Evolutionary conservation across 2,113 vertebrate genomes (phyloP), one percentile per base, ranked within the genome.

Genomic region (Herpailurus yagouaroundi): DNA sequence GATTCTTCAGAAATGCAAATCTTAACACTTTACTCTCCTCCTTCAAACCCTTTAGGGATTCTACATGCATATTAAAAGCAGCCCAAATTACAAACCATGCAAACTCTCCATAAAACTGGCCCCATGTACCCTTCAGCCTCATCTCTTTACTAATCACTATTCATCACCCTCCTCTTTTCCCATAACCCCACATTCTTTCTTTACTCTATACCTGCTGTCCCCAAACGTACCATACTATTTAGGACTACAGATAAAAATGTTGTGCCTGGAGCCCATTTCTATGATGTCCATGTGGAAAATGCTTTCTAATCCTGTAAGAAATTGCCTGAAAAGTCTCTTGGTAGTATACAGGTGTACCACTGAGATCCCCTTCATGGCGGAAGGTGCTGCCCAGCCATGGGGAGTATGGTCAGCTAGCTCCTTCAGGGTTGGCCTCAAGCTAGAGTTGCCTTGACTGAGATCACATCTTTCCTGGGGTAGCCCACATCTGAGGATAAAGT

Each of bases 1-100:
- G 36, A 87, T 41, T 38, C 77, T 95, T 92, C 50, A 83, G 50
- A 95, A 92, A 89, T 45, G 9, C 38, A 95, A 77, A 92, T 71
- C 18, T 69, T 7, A 50, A 31, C 60, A 60, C 38, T 69, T 55
- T 18, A 29, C 21, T 77, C 16, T 25, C 3, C 33, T 91, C 83
- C 57, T 91, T 41, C 73, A 79, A 77, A 60, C 55, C 3, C 38
- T 73, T 63, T 48, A 50, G 64, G 68, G 50, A 89, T 69, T 89
- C 36, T 71, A 80, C 31, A 57, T 55, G 64, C 31, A 36, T 86
- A 50, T 57, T 89, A 84, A 85, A 90, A 29, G 73, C 60, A 95
- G 21, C 45, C 52, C 77, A 84, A 63, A 69, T 60, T 81, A 48
- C 14, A 48, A 84, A 29, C 41, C n/a, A 85, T 64, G 41, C 19